A percentile compares a stretch with the other conserved stretches of the same genome.
These are phyloP conservation scores for Pandemis heparana DNA, from an alignment of 2,888 invertebrate genomes.

Conservation along the genomic window DNA sequence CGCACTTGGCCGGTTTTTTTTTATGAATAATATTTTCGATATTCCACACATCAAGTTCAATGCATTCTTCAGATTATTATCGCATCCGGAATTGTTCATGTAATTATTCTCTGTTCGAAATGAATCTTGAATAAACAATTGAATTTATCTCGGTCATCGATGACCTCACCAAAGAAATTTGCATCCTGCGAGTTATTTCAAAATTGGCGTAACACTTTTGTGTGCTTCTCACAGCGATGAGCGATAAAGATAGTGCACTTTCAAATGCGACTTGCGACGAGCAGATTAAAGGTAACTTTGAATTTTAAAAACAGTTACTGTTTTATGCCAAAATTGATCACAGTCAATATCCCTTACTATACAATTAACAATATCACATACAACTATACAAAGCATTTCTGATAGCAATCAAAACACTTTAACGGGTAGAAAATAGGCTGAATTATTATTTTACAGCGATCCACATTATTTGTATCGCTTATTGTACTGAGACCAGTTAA, in stretches of 20 bases:
- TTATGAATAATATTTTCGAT: neutral
- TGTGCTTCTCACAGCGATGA: neutral
- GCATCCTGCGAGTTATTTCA: conserved; percentile 5
- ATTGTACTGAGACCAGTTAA: too few relatives aligned
- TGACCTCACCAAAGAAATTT: conserved; percentile 12
- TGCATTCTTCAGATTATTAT: conserved; percentile 4
- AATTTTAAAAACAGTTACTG: too few relatives aligned
- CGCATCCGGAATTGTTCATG: neutral
- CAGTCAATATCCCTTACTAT: too few relatives aligned
- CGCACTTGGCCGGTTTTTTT: neutral
- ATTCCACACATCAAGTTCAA: neutral
- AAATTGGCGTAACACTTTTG: conserved; percentile 23
- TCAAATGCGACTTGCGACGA: neutral
- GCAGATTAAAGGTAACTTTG: neutral
- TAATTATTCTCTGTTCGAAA: neutral
- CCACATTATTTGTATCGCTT: too few relatives aligned
- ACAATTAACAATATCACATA: too few relatives aligned
- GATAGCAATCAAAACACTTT: too few relatives aligned
- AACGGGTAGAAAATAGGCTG: too few relatives aligned
- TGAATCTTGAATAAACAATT: conserved; percentile 7
- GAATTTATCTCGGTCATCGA: conserved; percentile 2
- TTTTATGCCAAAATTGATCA: too few relatives aligned
- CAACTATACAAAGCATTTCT: too few relatives aligned
- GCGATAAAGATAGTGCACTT: conserved; percentile 8
- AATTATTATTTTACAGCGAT: too few relatives aligned